Evolutionary conservation across 2,888 invertebrate species (phyloP), one percentile per base, ranked within the genome.

Genomic region (Portevinia maculata): DNA sequence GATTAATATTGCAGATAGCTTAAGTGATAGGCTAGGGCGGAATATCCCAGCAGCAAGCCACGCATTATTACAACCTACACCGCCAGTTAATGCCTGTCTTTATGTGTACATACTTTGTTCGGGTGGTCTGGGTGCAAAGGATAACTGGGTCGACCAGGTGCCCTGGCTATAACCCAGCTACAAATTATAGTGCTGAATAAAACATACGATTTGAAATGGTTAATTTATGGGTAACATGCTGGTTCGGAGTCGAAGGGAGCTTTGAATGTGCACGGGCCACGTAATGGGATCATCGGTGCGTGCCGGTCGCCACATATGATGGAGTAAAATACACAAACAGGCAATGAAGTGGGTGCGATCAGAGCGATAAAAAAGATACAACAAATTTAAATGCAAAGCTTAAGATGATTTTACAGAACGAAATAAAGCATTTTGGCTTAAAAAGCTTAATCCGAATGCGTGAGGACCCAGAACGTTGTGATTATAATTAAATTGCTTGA

Each of bases 111-210:
- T 52, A 39, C 7, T n/a, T 11, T 44, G 11, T 19, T 37, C 1
- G 21, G 30, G 34, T 37, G 46, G 53, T 41, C 34, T 74, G 37
- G 17, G 39, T 13, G 37, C 17, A 46, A 65, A 19, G 55, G 53
- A 44, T 65, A 83, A 71, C 57, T 71, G 44, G 83, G 83, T 83
- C 83, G 78, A 62, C 55, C 48, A 62, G 46, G 76, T 37, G 50
- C 48, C 39, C 39, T 15, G 39, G 15, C 30, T 13, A 7, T 28
- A 50, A 50, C 53, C 50, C 55, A 67, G 59, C 57, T 73, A 83
- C 67, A 83, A 83, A 67, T 78, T 78, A 83, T 67, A 59, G 62
- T 62, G 53, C 71, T 71, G 76, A 76, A 76, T 83, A 71, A 62
- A 73, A 76, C 62, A 76, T 75, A 59, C 67, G 65, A 76, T 78